Conservation (phyloP, 2,888 invertebrate species). For the Bedellia somnulentella region DNA sequence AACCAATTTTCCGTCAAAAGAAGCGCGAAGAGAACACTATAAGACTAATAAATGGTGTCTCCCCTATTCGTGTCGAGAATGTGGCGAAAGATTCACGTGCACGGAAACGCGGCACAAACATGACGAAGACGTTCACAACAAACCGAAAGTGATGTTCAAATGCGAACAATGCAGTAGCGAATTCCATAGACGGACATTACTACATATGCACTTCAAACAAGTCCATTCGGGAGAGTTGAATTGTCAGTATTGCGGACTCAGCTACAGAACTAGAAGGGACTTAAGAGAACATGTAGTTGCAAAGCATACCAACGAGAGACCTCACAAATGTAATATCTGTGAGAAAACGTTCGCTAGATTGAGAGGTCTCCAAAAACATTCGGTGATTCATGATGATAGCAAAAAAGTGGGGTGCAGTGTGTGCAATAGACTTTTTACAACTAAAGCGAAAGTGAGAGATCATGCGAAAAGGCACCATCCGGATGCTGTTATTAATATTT, state of each 20-base stretch:
- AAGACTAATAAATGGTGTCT: background rate
- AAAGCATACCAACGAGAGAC: slow-evolving; percentile 2
- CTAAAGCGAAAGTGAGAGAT: slow-evolving; percentile 2
- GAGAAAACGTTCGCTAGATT: slow-evolving; percentile 7
- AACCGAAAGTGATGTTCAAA: background rate
- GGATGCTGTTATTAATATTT: slow-evolving; percentile 1
- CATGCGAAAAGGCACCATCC: slow-evolving; percentile 12
- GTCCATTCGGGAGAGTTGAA: background rate
- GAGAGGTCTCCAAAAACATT: slow-evolving; percentile 6
- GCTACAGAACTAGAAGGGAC: background rate
- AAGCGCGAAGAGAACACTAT: slow-evolving; percentile 3
- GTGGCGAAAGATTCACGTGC: slow-evolving; percentile 6
- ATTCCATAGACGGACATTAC: background rate
- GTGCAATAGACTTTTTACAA: slow-evolving; percentile 7
- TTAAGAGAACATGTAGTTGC: background rate
- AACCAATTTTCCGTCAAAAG: slow-evolving; percentile 3
- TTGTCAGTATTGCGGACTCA: background rate
- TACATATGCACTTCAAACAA: slow-evolving; percentile 1
- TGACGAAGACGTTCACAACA: background rate
- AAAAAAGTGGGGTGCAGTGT: slow-evolving; percentile 8
- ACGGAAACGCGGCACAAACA: background rate
- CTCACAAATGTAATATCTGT: slow-evolving; percentile 8
- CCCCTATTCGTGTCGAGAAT: slow-evolving; percentile 4
- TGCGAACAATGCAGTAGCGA: background rate
- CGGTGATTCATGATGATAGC: slow-evolving; percentile 9